Conservation (phyloP, 2,888 invertebrate species). For the Drosophila acutilabella region DNA sequence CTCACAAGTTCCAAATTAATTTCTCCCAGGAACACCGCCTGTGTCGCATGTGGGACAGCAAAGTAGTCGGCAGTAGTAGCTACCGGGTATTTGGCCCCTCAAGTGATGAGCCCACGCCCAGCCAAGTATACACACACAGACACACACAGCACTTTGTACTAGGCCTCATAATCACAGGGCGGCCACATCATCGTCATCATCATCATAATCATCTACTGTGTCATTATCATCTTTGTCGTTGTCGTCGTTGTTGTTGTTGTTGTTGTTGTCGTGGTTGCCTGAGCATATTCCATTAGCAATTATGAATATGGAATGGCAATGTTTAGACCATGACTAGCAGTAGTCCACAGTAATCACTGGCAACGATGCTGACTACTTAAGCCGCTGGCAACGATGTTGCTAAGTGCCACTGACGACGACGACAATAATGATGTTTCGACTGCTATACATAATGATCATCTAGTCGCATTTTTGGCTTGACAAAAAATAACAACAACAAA, state of each 20-base stretch:
- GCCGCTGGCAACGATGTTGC: constrained; percentile 74
- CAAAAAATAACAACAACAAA: constrained; percentile 25
- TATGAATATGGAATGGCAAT: constrained; percentile 80
- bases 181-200: constrained; percentile 45
- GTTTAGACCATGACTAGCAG: constrained; percentile 69
- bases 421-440: constrained; percentile 24
- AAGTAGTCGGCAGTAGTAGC: constrained; percentile 17
- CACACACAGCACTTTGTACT: constrained; percentile 56
- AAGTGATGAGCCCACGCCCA: constrained; percentile 26
- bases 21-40: constrained; percentile 78
- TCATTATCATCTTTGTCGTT: constrained; percentile 2
- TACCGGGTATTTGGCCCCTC: constrained; percentile 23
- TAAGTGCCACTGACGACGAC: constrained; percentile 61
- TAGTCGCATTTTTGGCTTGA: constrained; percentile 49
- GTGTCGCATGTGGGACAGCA: constrained; percentile 36
- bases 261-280: constrained; percentile 50
- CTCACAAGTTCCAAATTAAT: constrained; percentile 84
- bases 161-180: constrained; percentile 54
- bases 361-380: constrained; percentile 71
- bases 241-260: constrained; percentile 16
- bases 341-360: constrained; percentile 64
- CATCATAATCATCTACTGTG: constrained; percentile 28
- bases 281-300: constrained; percentile 84
- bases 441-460: constrained; percentile 14
- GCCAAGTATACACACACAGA: constrained; percentile 12